These are phyloP conservation scores for Polyploca ridens DNA, from an alignment of 2,888 invertebrate genomes.

Conservation along the genomic window DNA sequence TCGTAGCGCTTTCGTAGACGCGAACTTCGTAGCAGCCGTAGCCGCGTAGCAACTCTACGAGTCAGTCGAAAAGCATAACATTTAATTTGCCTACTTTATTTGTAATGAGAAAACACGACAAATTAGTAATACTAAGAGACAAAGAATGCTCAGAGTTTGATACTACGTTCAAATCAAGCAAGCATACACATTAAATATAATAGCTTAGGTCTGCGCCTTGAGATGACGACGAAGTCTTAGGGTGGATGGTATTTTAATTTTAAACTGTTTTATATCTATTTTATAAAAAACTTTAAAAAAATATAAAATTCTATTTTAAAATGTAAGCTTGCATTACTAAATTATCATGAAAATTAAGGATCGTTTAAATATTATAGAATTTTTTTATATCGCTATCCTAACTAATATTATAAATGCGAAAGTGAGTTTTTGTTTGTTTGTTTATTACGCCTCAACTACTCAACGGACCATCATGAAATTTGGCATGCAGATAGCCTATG, in stretches of 20 bases:
- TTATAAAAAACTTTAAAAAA: no score
- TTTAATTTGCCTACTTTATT: constrained; percentile 67
- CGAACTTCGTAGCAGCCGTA: constrained; percentile 31
- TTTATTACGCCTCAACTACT: no score
- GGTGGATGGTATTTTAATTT: constrained; percentile 41
- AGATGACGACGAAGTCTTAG: constrained; percentile 53
- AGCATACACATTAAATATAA: constrained; percentile 81
- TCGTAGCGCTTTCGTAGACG: constrained; percentile 6
- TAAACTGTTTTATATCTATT: neutral
- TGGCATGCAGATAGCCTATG: no score
- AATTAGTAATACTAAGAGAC: constrained; percentile 80
- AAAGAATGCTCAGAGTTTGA: constrained; percentile 81
- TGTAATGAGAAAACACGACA: constrained; percentile 76
- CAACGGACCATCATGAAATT: no score
- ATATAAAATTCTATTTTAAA: no score
- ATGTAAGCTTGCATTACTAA: no score
- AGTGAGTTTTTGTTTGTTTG: no score
- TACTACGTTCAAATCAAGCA: constrained; percentile 83
- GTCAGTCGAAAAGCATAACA: constrained; percentile 65
- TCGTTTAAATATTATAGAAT: no score
- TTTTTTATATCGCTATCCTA: no score
- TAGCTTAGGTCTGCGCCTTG: constrained; percentile 71
- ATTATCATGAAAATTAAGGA: no score
- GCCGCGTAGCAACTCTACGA: constrained; percentile 41
- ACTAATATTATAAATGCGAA: no score